These are phyloP conservation scores for Buathra laborator DNA, from an alignment of 2,888 invertebrate species.

Conservation along the genomic window DNA sequence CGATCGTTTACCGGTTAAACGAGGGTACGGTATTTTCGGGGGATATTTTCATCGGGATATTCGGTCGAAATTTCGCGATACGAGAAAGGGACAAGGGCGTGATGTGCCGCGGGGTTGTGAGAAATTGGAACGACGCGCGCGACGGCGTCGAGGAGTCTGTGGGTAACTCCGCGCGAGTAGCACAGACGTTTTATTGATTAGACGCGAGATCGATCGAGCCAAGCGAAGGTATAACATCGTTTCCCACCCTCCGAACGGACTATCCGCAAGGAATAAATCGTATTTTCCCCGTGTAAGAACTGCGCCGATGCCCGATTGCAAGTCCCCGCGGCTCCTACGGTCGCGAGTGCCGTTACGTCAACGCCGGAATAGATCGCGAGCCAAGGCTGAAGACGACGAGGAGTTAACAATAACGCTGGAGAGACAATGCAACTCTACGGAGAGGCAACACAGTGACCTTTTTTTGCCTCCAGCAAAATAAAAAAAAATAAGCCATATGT, in stretches of 20 bases:
- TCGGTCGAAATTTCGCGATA: neutral
- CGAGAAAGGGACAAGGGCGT: constrained; percentile 1
- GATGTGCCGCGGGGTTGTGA: neutral
- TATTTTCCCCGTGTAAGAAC: neutral
- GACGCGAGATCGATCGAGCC: constrained; percentile 64
- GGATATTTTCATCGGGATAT: too few species aligned
- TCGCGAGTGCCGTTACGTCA: neutral
- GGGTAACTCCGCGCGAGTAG: constrained; percentile 7
- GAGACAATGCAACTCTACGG: neutral
- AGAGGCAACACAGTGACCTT: too few species aligned
- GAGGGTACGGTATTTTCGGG: neutral
- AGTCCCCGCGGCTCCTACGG: neutral
- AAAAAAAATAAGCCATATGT: neutral
- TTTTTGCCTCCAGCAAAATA: too few species aligned
- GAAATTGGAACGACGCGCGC: constrained; percentile 40
- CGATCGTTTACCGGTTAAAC: neutral
- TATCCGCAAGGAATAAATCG: constrained; percentile 12
- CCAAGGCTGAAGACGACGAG: neutral
- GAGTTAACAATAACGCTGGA: neutral
- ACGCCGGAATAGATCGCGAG: neutral
- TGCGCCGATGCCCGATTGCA: constrained; percentile 1
- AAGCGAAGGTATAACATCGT: constrained; percentile 3
- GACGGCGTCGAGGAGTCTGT: constrained; percentile 63
- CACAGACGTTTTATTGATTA: constrained; percentile 63
- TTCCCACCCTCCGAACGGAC: neutral